A percentile compares a stretch with the other conserved stretches of the same genome.
phyloP scores from a whole-genome alignment of 2,888 invertebrate genomes.

The Ennomos quercinarius region DNA sequence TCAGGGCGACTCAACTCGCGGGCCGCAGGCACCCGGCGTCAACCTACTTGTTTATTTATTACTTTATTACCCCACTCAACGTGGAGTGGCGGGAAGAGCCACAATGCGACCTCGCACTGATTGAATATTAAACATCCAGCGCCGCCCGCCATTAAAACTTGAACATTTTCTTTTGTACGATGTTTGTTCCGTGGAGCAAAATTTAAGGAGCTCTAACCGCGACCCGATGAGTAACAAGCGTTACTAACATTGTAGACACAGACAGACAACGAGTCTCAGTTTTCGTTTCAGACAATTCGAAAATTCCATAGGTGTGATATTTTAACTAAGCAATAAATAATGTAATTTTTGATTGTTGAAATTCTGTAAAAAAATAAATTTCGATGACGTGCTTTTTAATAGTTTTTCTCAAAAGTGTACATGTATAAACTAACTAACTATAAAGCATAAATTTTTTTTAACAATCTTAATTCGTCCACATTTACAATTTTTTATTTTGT shows the following conservation, averaged over 20 bases:
- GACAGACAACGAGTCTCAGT: no score
- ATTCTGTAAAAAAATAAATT: no score
- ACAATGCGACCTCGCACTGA: constrained; percentile 70
- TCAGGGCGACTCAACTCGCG: constrained; percentile 17
- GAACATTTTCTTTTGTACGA: constrained; percentile 42
- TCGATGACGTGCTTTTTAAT: no score
- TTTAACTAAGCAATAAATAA: no score
- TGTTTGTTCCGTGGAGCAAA: constrained; percentile 22
- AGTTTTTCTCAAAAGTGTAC: no score
- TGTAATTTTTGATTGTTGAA: no score
- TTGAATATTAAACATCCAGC: constrained; percentile 73
- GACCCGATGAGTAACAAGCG: constrained; percentile 17
- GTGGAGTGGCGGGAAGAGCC: constrained; percentile 70
- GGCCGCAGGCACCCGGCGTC: constrained; percentile 46
- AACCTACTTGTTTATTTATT: constrained; percentile 76
- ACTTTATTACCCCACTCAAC: constrained; percentile 77
- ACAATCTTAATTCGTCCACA: no score
- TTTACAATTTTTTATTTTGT: no score
- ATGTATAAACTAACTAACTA: no score
- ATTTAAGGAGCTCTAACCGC: constrained; percentile 20
- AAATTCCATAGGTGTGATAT: no score
- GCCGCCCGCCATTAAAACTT: constrained; percentile 52
- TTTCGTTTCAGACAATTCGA: no score
- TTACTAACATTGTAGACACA: constrained; percentile 26
- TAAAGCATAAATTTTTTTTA: no score